phyloP scores from a whole-genome alignment of 2,888 invertebrate genomes.

The Acleris holmiana region DNA sequence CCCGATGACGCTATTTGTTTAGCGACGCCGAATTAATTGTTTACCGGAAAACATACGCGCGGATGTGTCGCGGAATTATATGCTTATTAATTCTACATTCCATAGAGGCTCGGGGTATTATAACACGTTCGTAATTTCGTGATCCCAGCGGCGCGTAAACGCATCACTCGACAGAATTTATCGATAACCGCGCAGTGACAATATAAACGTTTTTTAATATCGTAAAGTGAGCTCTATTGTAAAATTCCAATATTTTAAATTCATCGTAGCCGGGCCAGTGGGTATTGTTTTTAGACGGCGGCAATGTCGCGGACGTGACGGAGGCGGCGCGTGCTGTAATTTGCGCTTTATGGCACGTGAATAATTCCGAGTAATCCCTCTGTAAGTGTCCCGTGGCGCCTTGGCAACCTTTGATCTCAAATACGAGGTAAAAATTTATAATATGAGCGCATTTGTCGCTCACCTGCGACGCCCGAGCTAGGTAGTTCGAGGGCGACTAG shows the following conservation, averaged over 20 bases:
- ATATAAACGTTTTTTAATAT: conserved; percentile 47
- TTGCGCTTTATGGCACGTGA: conserved; percentile 81
- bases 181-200: conserved; percentile 14
- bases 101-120: conserved; percentile 15
- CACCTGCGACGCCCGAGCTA: conserved; percentile 77
- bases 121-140: not conserved
- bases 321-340: conserved; percentile 72
- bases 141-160: not conserved
- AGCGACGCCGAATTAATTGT: conserved; percentile 75
- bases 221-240: conserved; percentile 48
- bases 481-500: conserved; percentile 78
- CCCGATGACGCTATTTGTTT: conserved; percentile 76
- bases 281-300: conserved; percentile 64
- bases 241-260: conserved; percentile 51
- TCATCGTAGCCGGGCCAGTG: conserved; percentile 46
- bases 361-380: conserved; percentile 75
- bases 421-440: conserved; percentile 73
- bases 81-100: conserved; percentile 42
- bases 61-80: conserved; percentile 43
- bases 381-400: conserved; percentile 50
- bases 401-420: conserved; percentile 77
- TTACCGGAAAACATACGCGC: conserved; percentile 60
- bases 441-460: conserved; percentile 75
- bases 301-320: conserved; percentile 66
- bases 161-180: conserved; percentile 41